Percentiles rank a stretch among this genome's conserved stretches.
Conservation (phyloP, 2,113 vertebrate genomes). For the Excalfactoria chinensis region DNA sequence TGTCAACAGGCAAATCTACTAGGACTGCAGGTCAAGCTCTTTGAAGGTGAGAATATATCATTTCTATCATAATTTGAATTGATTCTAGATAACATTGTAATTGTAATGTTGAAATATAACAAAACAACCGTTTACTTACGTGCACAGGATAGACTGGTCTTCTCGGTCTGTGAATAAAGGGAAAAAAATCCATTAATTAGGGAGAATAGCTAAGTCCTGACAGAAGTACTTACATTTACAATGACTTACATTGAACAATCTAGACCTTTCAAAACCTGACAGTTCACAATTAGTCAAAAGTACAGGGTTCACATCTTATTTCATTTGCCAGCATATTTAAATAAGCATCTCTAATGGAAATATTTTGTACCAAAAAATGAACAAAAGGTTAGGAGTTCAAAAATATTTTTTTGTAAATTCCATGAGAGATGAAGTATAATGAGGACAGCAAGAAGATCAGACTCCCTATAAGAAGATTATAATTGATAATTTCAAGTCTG, state of each 20-base stretch:
- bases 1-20: background rate
- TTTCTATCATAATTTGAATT: background rate
- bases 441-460: conserved; percentile 56
- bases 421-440: conserved; percentile 55
- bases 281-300: background rate
- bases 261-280: background rate
- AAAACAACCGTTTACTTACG: conserved; percentile 84
- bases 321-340: conserved; percentile 38
- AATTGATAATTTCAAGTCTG: conserved; percentile 16
- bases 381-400: conserved; percentile 56
- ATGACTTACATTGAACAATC: background rate
- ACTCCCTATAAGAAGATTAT: conserved; percentile 59
- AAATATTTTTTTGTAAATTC: conserved; percentile 31
- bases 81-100: background rate
- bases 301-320: background rate
- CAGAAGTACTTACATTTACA: background rate
- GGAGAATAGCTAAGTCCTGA: conserved; percentile 12
- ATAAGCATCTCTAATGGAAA: conserved; percentile 5
- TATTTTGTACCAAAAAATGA: conserved; percentile 47
- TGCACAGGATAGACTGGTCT: conserved; percentile 98
- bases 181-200: conserved; percentile 13
- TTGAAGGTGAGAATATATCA: background rate
- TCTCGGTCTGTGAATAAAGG: conserved; percentile 89
- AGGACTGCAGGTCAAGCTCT: background rate
- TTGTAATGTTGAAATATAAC: background rate